A percentile compares a stretch with the other conserved stretches of the same genome.
phyloP scores from a whole-genome alignment of 2,113 vertebrate genomes.

The Corythoichthys intestinalis region DNA sequence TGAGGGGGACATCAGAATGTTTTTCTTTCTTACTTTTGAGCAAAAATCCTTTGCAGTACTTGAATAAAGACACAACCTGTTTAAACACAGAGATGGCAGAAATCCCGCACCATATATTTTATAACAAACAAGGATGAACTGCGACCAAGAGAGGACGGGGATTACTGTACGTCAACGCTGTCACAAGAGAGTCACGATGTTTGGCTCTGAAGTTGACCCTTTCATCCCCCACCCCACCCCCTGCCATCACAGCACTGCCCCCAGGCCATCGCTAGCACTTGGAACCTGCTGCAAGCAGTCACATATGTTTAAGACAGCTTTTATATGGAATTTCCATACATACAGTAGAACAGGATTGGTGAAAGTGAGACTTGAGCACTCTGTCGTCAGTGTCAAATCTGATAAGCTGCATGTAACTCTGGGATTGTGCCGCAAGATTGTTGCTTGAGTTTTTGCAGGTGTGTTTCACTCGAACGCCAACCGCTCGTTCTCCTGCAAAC shows the following conservation, averaged over 20 bases:
- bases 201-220: constrained; percentile 48
- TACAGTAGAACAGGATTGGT: background rate
- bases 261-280: constrained; percentile 22
- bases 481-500: constrained; percentile 19
- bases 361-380: constrained; percentile 7
- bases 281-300: constrained; percentile 41
- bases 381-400: constrained; percentile 22
- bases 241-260: constrained; percentile 20
- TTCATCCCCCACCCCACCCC: too few species aligned
- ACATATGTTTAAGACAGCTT: constrained; percentile 8
- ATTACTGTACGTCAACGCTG: constrained; percentile 47
- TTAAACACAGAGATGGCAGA: constrained; percentile 25
- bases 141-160: constrained; percentile 42
- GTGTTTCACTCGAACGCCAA: constrained; percentile 16
- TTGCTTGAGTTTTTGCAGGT: constrained; percentile 31
- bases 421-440: constrained; percentile 39
- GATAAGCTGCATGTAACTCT: constrained; percentile 33
- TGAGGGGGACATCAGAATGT: constrained; percentile 54
- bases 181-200: constrained; percentile 68
- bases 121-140: constrained; percentile 48
- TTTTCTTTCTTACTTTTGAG: constrained; percentile 62
- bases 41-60: constrained; percentile 73
- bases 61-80: constrained; percentile 68
- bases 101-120: constrained; percentile 50
- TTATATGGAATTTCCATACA: background rate